Percentiles rank a stretch among this genome's conserved stretches.
Evolutionary conservation across 2,797 vertebrate genomes (phyloP).

Genomic region (Clarias platycephalus): DNA sequence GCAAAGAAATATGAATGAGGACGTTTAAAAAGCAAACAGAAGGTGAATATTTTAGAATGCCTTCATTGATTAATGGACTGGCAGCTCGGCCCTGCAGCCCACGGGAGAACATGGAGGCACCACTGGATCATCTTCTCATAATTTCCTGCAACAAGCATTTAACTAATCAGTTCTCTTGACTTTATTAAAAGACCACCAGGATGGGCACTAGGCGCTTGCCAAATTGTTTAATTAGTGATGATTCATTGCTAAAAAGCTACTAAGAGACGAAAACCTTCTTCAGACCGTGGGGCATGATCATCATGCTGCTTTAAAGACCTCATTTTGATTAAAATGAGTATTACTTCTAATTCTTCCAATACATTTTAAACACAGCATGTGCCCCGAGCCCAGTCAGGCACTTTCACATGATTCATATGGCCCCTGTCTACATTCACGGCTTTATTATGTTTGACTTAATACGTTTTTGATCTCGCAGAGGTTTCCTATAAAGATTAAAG

Average conservation of each 20-base stretch:
- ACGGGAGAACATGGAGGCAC: constrained; percentile 53
- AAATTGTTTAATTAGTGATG: constrained; percentile 80
- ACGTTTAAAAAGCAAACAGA: constrained; percentile 58
- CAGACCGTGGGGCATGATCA: constrained; percentile 68
- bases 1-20: constrained; percentile 59
- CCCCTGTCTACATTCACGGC: constrained; percentile 67
- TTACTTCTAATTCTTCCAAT: constrained; percentile 73
- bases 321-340: constrained; percentile 83
- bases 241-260: constrained; percentile 78
- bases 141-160: constrained; percentile 50
- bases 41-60: constrained; percentile 54
- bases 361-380: constrained; percentile 75
- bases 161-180: constrained; percentile 49
- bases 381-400: constrained; percentile 53
- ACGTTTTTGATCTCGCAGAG: constrained; percentile 68
- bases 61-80: constrained; percentile 65
- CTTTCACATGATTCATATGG: constrained; percentile 62
- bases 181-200: constrained; percentile 69
- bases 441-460: constrained; percentile 70
- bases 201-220: constrained; percentile 65
- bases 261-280: constrained; percentile 69
- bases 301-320: constrained; percentile 74
- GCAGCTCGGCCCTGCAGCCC: constrained; percentile 58
- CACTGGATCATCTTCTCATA: constrained; percentile 1
- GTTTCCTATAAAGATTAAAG: constrained; percentile 70